phyloP scores from a whole-genome alignment of 2,797 vertebrate species.

The Pseudochirops cupreus region DNA sequence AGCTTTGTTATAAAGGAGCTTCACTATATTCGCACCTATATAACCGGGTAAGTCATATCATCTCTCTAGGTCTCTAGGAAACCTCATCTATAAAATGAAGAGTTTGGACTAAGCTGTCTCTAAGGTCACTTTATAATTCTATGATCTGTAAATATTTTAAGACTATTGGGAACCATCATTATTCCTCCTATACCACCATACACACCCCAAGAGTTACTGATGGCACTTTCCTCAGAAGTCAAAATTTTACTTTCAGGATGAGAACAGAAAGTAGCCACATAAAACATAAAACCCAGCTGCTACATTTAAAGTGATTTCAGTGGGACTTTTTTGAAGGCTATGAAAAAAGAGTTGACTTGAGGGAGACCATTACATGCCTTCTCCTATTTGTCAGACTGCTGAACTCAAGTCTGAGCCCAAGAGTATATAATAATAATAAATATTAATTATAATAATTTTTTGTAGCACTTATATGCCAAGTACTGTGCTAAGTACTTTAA shows the following conservation, averaged over 20 bases:
- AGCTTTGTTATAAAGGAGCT: not conserved
- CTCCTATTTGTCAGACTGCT: not conserved
- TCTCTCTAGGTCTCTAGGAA: not conserved
- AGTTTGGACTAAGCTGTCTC: not conserved
- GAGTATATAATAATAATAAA: not conserved
- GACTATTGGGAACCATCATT: not conserved
- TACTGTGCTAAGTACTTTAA: not conserved
- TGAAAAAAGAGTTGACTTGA: not conserved
- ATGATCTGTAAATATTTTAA: constrained; percentile 17
- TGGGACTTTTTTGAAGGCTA: not conserved
- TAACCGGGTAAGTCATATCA: not conserved
- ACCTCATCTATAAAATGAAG: not conserved
- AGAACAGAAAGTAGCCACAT: not conserved
- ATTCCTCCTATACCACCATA: not conserved
- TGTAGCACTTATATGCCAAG: not conserved
- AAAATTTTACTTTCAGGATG: not conserved
- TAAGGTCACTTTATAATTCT: not conserved
- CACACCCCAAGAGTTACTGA: not conserved
- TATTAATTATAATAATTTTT: not conserved
- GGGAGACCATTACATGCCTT: not conserved
- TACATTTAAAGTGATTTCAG: not conserved
- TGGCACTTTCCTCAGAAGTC: constrained; percentile 24
- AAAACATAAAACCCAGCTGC: not conserved
- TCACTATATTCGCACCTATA: not conserved
- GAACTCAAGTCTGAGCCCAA: not conserved